These are phyloP conservation scores for Drosophila lacteicornis DNA, from an alignment of 1,140 invertebrate species.

Conservation along the genomic window DNA sequence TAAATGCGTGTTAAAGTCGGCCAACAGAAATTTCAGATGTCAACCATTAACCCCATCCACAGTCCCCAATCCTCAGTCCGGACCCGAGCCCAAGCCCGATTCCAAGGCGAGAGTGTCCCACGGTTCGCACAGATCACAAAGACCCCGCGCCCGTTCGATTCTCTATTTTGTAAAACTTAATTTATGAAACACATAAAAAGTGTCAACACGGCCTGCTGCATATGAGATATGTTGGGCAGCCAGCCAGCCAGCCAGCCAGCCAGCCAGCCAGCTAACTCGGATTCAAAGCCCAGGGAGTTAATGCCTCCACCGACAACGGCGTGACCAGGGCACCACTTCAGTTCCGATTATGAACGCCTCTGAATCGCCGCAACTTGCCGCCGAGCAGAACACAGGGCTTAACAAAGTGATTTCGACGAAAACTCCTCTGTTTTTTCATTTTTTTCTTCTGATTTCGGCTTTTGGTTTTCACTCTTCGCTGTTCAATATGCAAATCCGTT, in stretches of 20 bases:
- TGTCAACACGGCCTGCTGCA: constrained; percentile 77
- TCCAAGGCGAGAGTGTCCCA: constrained; percentile 32
- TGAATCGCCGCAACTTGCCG: constrained; percentile 66
- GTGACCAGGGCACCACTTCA: constrained; percentile 69
- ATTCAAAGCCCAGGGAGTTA: constrained; percentile 17
- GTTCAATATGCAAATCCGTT: constrained; percentile 74
- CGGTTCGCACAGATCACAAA: constrained; percentile 9
- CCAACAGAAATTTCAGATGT: constrained; percentile 69
- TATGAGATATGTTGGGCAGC: constrained; percentile 74
- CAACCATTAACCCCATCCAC: constrained; percentile 60
- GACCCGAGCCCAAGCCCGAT: too few relatives aligned
- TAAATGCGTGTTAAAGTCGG: constrained; percentile 76
- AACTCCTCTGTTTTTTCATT: constrained; percentile 3
- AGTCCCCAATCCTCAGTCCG: not conserved
- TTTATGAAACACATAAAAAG: constrained; percentile 83
- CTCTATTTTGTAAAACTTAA: constrained; percentile 79
- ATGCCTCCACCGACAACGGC: constrained; percentile 8
- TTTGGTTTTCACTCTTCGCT: constrained; percentile 13
- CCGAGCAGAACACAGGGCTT: constrained; percentile 54
- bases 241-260: constrained; percentile 4
- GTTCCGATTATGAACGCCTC: constrained; percentile 79
- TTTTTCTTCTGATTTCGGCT: not conserved
- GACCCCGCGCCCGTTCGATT: constrained; percentile 12
- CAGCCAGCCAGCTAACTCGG: not conserved
- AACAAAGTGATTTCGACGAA: constrained; percentile 74